A percentile compares a stretch with the other conserved stretches of the same genome.
phyloP scores from a whole-genome alignment of 2,888 invertebrate genomes.

The Chirona hameri region DNA sequence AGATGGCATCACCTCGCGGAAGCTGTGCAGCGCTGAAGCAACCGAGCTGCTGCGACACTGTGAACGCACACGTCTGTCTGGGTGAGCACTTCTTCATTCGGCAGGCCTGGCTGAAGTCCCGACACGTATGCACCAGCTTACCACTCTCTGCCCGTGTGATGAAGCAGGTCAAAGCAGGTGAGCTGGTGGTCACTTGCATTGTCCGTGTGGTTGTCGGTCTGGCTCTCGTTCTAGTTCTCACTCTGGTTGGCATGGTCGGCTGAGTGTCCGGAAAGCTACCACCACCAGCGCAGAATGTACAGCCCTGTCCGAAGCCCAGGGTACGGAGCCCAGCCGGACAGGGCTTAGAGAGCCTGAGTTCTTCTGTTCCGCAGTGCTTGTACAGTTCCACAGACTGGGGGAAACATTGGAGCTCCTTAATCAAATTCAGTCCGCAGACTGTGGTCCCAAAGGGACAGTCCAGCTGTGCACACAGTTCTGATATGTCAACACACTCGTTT shows the following conservation, averaged over 20 bases:
- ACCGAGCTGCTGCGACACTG: neutral
- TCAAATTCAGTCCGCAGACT: neutral
- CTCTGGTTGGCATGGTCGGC: neutral
- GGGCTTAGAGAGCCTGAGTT: neutral
- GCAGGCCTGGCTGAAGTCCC: neutral
- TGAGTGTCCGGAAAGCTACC: neutral
- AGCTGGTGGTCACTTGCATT: too few relatives aligned
- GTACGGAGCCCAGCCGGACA: neutral
- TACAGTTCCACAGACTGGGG: neutral
- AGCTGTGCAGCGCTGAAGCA: neutral
- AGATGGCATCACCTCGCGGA: neutral
- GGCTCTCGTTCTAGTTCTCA: too few relatives aligned
- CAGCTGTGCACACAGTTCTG: neutral
- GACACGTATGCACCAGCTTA: neutral
- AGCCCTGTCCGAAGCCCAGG: neutral
- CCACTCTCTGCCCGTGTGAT: neutral
- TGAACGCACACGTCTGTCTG: neutral
- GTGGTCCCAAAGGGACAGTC: neutral
- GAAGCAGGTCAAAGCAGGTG: neutral
- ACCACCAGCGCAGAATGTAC: neutral
- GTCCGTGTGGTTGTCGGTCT: too few relatives aligned
- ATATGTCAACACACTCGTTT: neutral
- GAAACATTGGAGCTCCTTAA: neutral
- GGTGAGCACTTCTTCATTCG: neutral
- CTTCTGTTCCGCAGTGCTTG: neutral